Evolutionary conservation across 64 coral and sea anemone species (phyloP).

Genomic region (Trachythela sp.): DNA sequence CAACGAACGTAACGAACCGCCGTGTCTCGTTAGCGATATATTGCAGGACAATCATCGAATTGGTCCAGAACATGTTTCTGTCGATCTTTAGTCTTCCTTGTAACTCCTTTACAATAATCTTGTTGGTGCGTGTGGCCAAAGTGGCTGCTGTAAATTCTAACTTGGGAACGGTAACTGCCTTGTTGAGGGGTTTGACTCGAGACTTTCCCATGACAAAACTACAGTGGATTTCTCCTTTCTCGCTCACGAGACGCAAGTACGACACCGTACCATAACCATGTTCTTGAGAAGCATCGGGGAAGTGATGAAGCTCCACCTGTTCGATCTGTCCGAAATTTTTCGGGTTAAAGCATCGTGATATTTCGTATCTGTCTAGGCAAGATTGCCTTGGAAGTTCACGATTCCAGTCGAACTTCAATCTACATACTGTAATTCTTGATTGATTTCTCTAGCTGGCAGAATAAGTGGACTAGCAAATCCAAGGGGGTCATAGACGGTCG

Average conservation of each 20-base stretch:
- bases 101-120: background rate
- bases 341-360: constrained; percentile 27
- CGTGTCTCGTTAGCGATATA: background rate
- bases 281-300: background rate
- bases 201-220: constrained; percentile 13
- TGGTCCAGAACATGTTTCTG: background rate
- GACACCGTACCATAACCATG: constrained; percentile 21
- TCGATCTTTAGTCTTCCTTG: background rate
- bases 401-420: background rate
- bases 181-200: constrained; percentile 1
- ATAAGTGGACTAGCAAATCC: constrained; percentile 53
- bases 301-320: background rate
- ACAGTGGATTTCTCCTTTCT: background rate
- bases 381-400: background rate
- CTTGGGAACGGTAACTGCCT: constrained; percentile 58
- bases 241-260: background rate
- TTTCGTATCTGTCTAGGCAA: constrained; percentile 6
- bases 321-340: background rate
- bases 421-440: constrained; percentile 54
- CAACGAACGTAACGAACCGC: background rate
- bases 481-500: constrained; percentile 51
- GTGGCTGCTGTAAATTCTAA: constrained; percentile 64
- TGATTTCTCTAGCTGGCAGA: constrained; percentile 46
- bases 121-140: background rate
- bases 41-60: constrained; percentile 1